These are phyloP conservation scores for Drosophila meridionalis DNA, from an alignment of 2,888 invertebrate species.

Conservation along the genomic window DNA sequence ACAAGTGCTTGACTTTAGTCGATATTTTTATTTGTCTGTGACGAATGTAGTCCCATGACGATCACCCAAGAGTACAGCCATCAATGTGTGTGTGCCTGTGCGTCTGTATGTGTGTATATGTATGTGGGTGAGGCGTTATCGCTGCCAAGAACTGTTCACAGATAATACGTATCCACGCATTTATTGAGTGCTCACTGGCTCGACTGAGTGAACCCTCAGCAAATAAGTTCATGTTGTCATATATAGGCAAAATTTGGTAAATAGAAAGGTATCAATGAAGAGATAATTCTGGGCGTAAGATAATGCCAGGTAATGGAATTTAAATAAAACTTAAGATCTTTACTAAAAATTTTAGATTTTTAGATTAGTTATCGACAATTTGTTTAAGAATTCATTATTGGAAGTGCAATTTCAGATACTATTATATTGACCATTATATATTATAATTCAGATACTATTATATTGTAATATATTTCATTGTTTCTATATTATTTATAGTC, in stretches of 20 bases:
- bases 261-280: constrained; percentile 4
- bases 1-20: constrained; percentile 57
- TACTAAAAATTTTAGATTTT: too few species aligned
- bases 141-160: constrained; percentile 21
- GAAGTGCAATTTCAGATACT: not conserved
- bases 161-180: constrained; percentile 49
- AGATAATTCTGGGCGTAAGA: not conserved
- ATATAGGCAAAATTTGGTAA: not conserved
- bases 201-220: constrained; percentile 9
- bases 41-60: constrained; percentile 39
- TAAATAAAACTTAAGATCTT: not conserved
- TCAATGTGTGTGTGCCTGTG: not conserved
- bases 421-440: not conserved
- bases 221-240: not conserved
- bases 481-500: not conserved
- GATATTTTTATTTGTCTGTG: constrained; percentile 41
- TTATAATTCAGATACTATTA: too few species aligned
- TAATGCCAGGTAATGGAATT: too few species aligned
- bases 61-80: constrained; percentile 17
- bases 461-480: too few species aligned
- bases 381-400: not conserved
- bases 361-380: not conserved
- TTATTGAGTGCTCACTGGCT: constrained; percentile 35
- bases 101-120: not conserved
- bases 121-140: constrained; percentile 32